Evolutionary conservation across 2,888 invertebrate species (phyloP), one percentile per base, ranked within the genome.

Genomic region (Brachyopa scutellaris): DNA sequence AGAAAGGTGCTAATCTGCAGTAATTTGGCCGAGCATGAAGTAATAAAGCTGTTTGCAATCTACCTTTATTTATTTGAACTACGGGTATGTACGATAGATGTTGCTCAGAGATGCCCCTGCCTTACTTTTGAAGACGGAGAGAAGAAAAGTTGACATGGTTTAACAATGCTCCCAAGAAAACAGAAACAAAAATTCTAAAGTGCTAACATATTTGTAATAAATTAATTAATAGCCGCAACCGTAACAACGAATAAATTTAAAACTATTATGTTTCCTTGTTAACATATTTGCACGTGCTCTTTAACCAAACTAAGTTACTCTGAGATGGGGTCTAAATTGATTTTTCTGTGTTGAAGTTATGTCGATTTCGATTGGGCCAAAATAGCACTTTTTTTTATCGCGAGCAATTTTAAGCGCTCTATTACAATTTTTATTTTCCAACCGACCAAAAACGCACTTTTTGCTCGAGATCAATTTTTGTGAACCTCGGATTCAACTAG

Each of bases 101-200:
- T 57, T 55, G 61, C 64, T 36, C 33, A 69, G n/a, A 53, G 13
- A 67, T 26, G 31, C 61, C 79, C 79, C 79, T 73, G 74, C 74
- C 74, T 57, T 74, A 62, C 79, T 79, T 69, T 69, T 73, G n/a
- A n/a, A n/a, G n/a, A n/a, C 26, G 61, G 55, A 55, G 55, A 51
- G 23, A 62, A 40, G 40, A 47, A 62, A 29, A 40, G 62, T 62
- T 51, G 45, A 62, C 2, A 31, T 7, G 23, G 31, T 47, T 74
- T 15, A 15, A 19, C 47, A 49, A 31, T 42, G 40, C 45, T 57
- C 11, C 36, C 29, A 36, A 64, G 17, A 7, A 59, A 36, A 36
- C 2, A 23, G 11, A 53, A 21, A 29, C 31, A 19, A 15, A 33
- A n/a, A 51, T 31, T 53, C 26, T 19, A 53, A 55, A 57, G 59